Evolutionary conservation across 2,888 invertebrate species (phyloP), one percentile per base, ranked within the genome.

Genomic region (Timandra comae): DNA sequence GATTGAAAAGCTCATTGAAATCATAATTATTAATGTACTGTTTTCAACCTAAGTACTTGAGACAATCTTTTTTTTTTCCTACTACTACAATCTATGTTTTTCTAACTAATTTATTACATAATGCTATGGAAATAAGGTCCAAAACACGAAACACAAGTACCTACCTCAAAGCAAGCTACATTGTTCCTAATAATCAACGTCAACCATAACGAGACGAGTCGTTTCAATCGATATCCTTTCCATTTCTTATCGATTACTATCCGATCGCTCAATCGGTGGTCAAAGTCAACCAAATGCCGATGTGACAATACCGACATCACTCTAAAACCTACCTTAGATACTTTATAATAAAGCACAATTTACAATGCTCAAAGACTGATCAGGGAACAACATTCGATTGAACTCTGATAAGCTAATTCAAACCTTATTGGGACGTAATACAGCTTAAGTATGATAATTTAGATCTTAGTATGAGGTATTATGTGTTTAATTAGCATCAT

Each of bases 201-300:
- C 68, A 53, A 33, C 63, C 54, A 69, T 73, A 69, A 70, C 61
- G 63, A 68, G 62, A 61, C 49, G 62, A 53, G 59, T 61, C 59
- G 60, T 53, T 49, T 56, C 51, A 61, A 61, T 60, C 58, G 61
- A 62, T 63, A 60, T 52, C 56, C 53, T 57, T 49, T 48, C 46
- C 63, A 65, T 65, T 59, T 61, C 56, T 70, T 70, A 73, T 74
- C 73, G 61, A 57, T 56, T 55, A 46, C 46, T 46, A 47, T 43
- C 71, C 56, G 61, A 74, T 70, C 74, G 63, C 67, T 75, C 74
- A 71, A 73, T 72, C 71, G 64, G 56, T 63, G 63, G 57, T 63
- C 64, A 72, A 70, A 73, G 71, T 75, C 71, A 64, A 64, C 54
- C 46, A 42, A 44, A 49, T 59, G 62, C 56, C 55, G 48, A 59